These are phyloP conservation scores for Tetranychus truncatus DNA, from an alignment of 2,888 invertebrate genomes.

Conservation along the genomic window DNA sequence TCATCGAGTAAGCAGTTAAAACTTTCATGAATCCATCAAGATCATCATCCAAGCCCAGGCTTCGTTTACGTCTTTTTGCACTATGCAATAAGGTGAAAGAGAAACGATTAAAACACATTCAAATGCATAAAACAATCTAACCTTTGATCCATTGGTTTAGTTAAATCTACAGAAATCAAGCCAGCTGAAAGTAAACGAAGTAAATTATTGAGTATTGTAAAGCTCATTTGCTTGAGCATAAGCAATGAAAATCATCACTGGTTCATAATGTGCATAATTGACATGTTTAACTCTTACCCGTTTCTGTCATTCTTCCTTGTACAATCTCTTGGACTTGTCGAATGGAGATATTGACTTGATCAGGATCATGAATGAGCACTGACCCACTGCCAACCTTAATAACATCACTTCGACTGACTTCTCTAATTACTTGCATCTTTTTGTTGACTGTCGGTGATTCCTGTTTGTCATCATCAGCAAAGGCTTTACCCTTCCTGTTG, in stretches of 20 bases:
- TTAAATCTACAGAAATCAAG: background rate
- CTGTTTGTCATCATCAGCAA: background rate
- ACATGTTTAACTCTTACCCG: background rate
- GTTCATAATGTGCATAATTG: no score
- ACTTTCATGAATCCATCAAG: background rate
- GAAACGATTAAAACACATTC: background rate
- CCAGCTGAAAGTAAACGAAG: background rate
- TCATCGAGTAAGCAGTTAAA: background rate
- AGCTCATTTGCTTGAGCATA: background rate
- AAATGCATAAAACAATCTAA: background rate
- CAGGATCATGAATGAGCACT: background rate
- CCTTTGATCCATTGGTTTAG: background rate
- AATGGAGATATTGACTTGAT: constrained; percentile 10
- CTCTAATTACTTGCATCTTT: constrained; percentile 15
- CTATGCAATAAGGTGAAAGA: background rate
- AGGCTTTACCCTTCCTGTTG: background rate
- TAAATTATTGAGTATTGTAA: background rate
- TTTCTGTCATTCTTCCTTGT: constrained; percentile 15
- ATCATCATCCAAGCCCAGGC: background rate
- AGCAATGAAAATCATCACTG: no score
- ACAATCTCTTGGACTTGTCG: constrained; percentile 18
- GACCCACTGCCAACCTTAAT: constrained; percentile 6
- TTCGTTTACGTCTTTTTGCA: background rate
- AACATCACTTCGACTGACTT: constrained; percentile 11
- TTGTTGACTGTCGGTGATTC: background rate